These are phyloP conservation scores for Bucco capensis DNA, from an alignment of 2,113 vertebrate species.

Conservation along the genomic window DNA sequence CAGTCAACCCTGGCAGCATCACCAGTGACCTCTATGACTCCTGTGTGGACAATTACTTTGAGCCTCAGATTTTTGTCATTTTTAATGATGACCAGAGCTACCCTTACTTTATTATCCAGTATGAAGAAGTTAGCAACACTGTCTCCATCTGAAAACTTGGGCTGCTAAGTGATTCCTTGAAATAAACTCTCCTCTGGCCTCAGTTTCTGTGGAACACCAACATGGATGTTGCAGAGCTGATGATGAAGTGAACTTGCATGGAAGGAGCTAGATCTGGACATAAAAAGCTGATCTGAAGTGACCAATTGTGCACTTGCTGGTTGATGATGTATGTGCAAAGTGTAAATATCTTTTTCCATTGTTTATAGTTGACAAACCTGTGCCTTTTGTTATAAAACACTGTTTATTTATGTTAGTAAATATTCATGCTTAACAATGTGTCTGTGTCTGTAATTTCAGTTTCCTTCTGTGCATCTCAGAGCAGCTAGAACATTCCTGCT, in stretches of 20 bases:
- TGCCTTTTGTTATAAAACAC: constrained; percentile 91
- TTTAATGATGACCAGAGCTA: constrained; percentile 99
- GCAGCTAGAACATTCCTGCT: neutral
- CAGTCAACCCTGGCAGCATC: constrained; percentile 86
- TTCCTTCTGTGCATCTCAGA: accelerated
- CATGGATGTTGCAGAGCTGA: neutral
- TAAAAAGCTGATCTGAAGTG: constrained; percentile 43
- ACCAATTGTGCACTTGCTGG: constrained; percentile 68
- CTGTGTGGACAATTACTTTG: constrained; percentile 97
- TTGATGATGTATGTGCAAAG: constrained; percentile 71
- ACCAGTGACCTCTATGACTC: constrained; percentile 98
- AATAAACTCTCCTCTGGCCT: constrained; percentile 32
- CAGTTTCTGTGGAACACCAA: neutral
- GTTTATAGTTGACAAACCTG: constrained; percentile 85
- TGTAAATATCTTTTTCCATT: constrained; percentile 82
- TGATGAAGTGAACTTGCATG: neutral
- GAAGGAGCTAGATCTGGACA: neutral
- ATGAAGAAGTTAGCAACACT: constrained; percentile 93
- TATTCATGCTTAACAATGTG: constrained; percentile 75
- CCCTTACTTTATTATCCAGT: constrained; percentile 98
- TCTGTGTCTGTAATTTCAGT: neutral
- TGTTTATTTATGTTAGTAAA: constrained; percentile 94
- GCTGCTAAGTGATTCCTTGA: constrained; percentile 45
- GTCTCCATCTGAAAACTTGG: constrained; percentile 81
- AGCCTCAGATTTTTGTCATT: constrained; percentile 98